Evolutionary conservation across 1,140 invertebrate species (phyloP).

Genomic region (Neodiprion fabricii): DNA sequence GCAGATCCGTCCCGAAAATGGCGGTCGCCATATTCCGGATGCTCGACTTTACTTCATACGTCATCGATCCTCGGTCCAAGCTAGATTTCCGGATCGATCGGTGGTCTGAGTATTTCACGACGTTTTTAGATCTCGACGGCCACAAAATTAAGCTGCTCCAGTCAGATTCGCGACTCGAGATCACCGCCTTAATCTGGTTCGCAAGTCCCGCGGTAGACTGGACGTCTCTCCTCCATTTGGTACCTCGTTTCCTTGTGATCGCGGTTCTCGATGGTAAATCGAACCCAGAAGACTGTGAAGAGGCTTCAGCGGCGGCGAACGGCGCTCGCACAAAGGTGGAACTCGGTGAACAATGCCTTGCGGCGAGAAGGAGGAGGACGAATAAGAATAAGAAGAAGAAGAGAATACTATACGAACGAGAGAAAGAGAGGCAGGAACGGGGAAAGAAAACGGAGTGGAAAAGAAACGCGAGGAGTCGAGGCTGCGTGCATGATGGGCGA

Average conservation of each 20-base stretch:
- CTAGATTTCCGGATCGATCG: too few relatives aligned
- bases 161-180: too few relatives aligned
- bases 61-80: too few relatives aligned
- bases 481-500: constrained; percentile 51
- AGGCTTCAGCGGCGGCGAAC: constrained; percentile 35
- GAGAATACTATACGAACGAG: constrained; percentile 13
- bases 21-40: too few relatives aligned
- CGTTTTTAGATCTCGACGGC: too few relatives aligned
- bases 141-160: too few relatives aligned
- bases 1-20: too few relatives aligned
- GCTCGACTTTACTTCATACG: too few relatives aligned
- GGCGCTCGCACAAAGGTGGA: constrained; percentile 48
- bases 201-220: not conserved
- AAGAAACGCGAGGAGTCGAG: constrained; percentile 26
- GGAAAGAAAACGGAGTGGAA: constrained; percentile 29
- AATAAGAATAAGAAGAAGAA: not conserved
- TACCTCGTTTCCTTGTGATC: not conserved
- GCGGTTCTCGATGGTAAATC: not conserved
- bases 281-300: not conserved
- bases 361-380: constrained; percentile 13
- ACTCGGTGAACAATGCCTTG: constrained; percentile 50
- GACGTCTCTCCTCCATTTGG: not conserved
- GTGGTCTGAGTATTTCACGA: too few relatives aligned
- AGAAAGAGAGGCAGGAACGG: constrained; percentile 29
- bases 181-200: too few relatives aligned